Evolutionary conservation across 2,888 invertebrate species (phyloP).

Genomic region (Tipula unca): DNA sequence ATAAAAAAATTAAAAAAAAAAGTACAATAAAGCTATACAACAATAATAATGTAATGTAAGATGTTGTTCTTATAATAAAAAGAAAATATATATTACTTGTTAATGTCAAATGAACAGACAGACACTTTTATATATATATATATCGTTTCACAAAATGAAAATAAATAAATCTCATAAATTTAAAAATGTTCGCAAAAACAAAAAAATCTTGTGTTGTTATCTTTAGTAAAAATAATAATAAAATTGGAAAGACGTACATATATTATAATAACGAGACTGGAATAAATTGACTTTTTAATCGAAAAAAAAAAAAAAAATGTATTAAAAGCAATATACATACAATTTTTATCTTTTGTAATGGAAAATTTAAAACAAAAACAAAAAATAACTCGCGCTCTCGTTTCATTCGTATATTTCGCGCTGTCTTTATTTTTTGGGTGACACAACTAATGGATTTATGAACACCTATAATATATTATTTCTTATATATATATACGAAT

Average conservation of each 20-base stretch:
- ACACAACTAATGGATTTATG: slow-evolving; percentile 15
- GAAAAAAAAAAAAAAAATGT: neutral
- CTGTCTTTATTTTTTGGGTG: neutral
- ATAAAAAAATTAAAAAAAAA: neutral
- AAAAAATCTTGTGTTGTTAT: slow-evolving; percentile 16
- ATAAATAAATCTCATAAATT: slow-evolving; percentile 15
- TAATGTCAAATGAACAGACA: slow-evolving; percentile 17
- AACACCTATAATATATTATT: neutral
- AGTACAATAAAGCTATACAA: neutral
- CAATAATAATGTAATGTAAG: slow-evolving; percentile 1
- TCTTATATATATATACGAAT: neutral
- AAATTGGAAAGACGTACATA: neutral
- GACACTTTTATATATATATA: neutral
- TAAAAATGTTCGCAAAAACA: neutral
- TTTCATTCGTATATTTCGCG: neutral
- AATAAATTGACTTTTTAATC: slow-evolving; percentile 18
- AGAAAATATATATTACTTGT: slow-evolving; percentile 8
- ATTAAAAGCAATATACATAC: slow-evolving; percentile 1
- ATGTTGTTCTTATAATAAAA: neutral
- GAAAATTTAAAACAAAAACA: slow-evolving; percentile 2
- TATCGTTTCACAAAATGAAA: slow-evolving; percentile 18
- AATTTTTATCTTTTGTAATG: slow-evolving; percentile 4
- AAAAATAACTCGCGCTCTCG: neutral
- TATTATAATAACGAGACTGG: slow-evolving; percentile 17
- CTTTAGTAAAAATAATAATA: slow-evolving; percentile 2